Evolutionary conservation across 2,113 vertebrate genomes (phyloP).

Genomic region (Eurystomus gularis): DNA sequence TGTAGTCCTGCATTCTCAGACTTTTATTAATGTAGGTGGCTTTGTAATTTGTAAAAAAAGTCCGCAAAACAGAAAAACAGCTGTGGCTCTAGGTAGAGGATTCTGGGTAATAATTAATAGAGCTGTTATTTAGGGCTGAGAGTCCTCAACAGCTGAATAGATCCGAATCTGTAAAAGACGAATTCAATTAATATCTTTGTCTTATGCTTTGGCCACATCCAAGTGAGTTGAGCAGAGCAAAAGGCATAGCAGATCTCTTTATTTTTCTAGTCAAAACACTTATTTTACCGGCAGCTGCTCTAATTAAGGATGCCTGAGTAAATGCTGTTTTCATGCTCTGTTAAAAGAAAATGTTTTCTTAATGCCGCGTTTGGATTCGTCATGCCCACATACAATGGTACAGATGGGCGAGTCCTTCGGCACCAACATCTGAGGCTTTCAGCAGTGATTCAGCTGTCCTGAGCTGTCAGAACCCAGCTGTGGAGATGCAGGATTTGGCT

Average conservation of each 20-base stretch:
- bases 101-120: conserved; percentile 51
- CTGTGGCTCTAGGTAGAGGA: neutral
- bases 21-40: neutral
- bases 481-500: neutral
- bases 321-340: conserved; percentile 37
- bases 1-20: neutral
- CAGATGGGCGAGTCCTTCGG: neutral
- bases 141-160: conserved; percentile 26
- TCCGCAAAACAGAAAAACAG: neutral
- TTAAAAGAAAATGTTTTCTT: conserved; percentile 32
- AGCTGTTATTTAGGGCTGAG: conserved; percentile 28
- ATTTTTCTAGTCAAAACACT: conserved; percentile 28
- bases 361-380: neutral
- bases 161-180: neutral
- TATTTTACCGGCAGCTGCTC: conserved; percentile 48
- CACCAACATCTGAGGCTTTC: neutral
- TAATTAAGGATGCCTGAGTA: conserved; percentile 40
- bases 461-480: conserved; percentile 46
- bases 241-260: conserved; percentile 12
- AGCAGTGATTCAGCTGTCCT: conserved; percentile 20
- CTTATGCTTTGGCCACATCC: conserved; percentile 26
- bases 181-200: conserved; percentile 42
- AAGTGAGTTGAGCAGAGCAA: conserved; percentile 21
- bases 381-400: neutral
- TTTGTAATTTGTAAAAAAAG: conserved; percentile 25